A percentile compares a stretch with the other conserved stretches of the same genome.
Conservation (phyloP, 2,888 invertebrate species). For the Plebejus melissa region DNA sequence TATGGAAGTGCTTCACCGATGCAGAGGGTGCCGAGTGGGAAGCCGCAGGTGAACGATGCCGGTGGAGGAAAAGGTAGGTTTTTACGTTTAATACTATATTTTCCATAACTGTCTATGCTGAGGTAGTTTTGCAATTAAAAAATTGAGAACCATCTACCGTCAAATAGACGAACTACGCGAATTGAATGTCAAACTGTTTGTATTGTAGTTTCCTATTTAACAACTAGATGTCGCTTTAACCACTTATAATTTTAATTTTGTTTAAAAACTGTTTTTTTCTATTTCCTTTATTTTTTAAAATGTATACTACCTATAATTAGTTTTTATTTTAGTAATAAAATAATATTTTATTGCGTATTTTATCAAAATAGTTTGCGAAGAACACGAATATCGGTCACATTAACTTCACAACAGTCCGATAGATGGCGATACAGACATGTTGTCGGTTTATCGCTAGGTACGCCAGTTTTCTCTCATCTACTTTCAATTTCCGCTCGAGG, state of each 20-base stretch:
- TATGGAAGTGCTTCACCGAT: conserved; percentile 73
- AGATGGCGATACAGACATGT: conserved; percentile 48
- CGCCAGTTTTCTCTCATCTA: conserved; percentile 64
- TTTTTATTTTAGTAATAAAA: not conserved
- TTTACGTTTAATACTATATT: conserved; percentile 36
- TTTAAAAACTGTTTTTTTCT: not conserved
- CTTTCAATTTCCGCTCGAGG: conserved; percentile 76
- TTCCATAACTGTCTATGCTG: too few species aligned
- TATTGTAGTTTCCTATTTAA: not conserved
- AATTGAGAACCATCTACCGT: conserved; percentile 46
- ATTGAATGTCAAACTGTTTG: not conserved
- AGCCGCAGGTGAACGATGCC: conserved; percentile 74
- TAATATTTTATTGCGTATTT: not conserved
- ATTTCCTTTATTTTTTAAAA: too few species aligned
- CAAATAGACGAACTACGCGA: conserved; percentile 38
- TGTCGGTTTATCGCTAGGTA: conserved; percentile 39
- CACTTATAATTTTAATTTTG: not conserved
- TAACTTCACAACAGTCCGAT: conserved; percentile 29
- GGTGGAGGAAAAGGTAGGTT: conserved; percentile 78
- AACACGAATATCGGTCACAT: not conserved
- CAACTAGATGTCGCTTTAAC: conserved; percentile 25
- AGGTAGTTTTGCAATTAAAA: conserved; percentile 16
- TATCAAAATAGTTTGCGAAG: not conserved
- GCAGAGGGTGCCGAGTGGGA: conserved; percentile 75
- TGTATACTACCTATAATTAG: too few species aligned